A percentile compares a stretch with the other conserved stretches of the same genome.
These are phyloP conservation scores for Nezara viridula DNA, from an alignment of 2,888 invertebrate genomes.

Conservation along the genomic window DNA sequence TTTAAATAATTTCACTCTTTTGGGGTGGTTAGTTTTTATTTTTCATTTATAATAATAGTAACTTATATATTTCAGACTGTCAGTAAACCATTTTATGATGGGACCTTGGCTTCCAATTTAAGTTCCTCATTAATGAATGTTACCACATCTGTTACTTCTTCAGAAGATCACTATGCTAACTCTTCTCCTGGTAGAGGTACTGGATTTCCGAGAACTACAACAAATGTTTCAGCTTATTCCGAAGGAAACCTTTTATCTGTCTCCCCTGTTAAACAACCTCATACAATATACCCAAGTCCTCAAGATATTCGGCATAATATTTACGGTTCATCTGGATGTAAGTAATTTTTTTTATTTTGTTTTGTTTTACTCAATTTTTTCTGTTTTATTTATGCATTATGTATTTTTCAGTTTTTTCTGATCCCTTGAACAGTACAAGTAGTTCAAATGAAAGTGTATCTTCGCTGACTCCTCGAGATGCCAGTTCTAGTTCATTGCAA, in stretches of 20 bases:
- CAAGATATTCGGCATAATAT: conserved; percentile 57
- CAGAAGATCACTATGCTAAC: conserved; percentile 53
- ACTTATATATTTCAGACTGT: conserved; percentile 69
- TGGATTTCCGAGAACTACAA: conserved; percentile 57
- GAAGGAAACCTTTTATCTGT: conserved; percentile 69
- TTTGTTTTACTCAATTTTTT: background rate
- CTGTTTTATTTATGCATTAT: background rate
- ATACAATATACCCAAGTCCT: conserved; percentile 62
- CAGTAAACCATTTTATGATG: conserved; percentile 72
- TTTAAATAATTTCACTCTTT: background rate
- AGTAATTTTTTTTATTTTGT: background rate
- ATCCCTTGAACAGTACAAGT: conserved; percentile 73
- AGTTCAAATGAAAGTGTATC: conserved; percentile 90
- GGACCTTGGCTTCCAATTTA: conserved; percentile 67
- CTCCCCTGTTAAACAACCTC: conserved; percentile 61
- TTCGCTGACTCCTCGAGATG: conserved; percentile 73
- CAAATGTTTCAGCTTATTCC: conserved; percentile 68
- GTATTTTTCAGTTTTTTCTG: conserved; percentile 64
- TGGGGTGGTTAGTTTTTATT: background rate
- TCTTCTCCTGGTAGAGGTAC: conserved; percentile 57
- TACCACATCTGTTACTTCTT: conserved; percentile 62
- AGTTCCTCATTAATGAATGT: conserved; percentile 70
- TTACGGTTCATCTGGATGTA: conserved; percentile 53
- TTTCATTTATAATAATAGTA: background rate
- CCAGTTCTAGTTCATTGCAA: conserved; percentile 62